Conservation (phyloP, 2,888 invertebrate genomes). For the Andrena flavipes region DNA sequence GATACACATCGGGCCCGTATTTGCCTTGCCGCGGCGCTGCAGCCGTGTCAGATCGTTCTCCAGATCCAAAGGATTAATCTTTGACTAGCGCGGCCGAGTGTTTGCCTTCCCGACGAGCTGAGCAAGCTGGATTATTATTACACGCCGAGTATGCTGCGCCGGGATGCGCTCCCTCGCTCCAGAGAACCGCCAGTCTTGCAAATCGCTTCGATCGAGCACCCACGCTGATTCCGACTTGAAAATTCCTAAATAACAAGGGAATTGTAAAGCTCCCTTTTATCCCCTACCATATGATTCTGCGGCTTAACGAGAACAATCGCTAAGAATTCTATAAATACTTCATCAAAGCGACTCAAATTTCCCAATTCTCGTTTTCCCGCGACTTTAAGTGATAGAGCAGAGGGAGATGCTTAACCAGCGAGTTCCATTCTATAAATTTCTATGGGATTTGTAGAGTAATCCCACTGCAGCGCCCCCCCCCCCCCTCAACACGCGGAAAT, state of each 20-base stretch:
- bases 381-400: too few species aligned
- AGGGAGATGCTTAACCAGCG: not conserved
- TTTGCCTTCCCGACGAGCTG: conserved; percentile 63
- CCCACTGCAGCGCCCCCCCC: conserved; percentile 2
- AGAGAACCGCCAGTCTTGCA: conserved; percentile 53
- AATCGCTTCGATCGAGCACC: conserved; percentile 50
- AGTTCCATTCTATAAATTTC: conserved; percentile 51
- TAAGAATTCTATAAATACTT: not conserved
- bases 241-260: conserved; percentile 49
- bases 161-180: conserved; percentile 39
- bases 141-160: conserved; percentile 51
- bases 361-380: not conserved
- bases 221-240: conserved; percentile 33
- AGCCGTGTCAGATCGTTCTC: conserved; percentile 49
- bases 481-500: conserved; percentile 34
- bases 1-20: conserved; percentile 40
- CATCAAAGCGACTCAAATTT: not conserved
- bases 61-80: conserved; percentile 69
- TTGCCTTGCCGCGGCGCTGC: conserved; percentile 42
- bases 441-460: conserved; percentile 42
- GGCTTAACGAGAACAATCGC: too few species aligned
- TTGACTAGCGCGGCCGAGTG: conserved; percentile 58
- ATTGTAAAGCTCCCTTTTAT: not conserved
- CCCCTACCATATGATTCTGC: not conserved
- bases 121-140: conserved; percentile 66